Conservation (phyloP, 2,113 vertebrate genomes). For the Cyprinodon variegatus region DNA sequence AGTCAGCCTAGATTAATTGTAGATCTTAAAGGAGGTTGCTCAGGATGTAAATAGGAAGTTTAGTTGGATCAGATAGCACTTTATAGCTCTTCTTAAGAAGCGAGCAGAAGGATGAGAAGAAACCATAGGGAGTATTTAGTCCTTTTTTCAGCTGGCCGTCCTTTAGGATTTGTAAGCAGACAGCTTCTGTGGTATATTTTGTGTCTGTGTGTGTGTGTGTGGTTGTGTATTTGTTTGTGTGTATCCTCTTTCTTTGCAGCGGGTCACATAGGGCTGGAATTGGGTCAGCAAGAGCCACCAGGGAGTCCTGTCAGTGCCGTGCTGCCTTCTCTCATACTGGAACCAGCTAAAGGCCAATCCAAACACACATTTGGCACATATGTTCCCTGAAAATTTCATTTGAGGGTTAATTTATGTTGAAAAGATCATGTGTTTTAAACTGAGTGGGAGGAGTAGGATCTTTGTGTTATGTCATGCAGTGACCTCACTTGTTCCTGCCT, state of each 20-base stretch:
- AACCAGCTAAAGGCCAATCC: constrained; percentile 45
- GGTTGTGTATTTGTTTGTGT: not conserved
- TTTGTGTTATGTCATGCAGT: constrained; percentile 27
- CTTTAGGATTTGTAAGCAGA: constrained; percentile 27
- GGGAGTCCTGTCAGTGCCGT: constrained; percentile 67
- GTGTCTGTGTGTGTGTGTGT: constrained; percentile 3
- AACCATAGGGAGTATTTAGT: constrained; percentile 28
- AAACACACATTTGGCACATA: constrained; percentile 23
- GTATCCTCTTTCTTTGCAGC: constrained; percentile 54
- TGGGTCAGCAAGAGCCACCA: constrained; percentile 74
- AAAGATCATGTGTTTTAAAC: constrained; percentile 4
- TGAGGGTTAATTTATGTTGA: constrained; percentile 3
- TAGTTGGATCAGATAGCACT: constrained; percentile 47
- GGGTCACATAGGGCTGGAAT: constrained; percentile 74
- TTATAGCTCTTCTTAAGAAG: constrained; percentile 43
- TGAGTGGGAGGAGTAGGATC: not conserved
- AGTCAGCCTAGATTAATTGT: constrained; percentile 10
- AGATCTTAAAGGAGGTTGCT: constrained; percentile 9
- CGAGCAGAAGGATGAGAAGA: constrained; percentile 22
- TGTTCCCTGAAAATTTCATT: constrained; percentile 1
- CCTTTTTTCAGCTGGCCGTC: constrained; percentile 26
- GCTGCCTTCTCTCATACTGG: constrained; percentile 38
- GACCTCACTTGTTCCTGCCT: constrained; percentile 12
- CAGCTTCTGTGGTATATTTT: constrained; percentile 16
- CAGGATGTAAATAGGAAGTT: constrained; percentile 33